phyloP scores from a whole-genome alignment of 2,888 invertebrate species.

The Ormyrus rosae region DNA sequence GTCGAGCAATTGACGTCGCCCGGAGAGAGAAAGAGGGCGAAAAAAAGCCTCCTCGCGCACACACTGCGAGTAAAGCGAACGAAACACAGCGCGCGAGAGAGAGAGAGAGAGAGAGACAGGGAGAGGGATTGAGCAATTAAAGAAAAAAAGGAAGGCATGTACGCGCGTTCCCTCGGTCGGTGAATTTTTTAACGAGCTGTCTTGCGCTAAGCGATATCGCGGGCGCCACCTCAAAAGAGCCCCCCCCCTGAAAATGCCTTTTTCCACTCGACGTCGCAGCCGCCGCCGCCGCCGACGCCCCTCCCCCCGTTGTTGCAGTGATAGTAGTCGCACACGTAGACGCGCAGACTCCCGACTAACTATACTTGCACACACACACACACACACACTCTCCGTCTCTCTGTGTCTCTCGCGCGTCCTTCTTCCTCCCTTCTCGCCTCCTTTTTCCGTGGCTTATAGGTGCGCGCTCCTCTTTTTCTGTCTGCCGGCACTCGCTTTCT shows the following conservation, averaged over 20 bases:
- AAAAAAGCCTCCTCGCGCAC: not conserved
- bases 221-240: not conserved
- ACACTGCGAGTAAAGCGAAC: too few species aligned
- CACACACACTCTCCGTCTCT: not conserved
- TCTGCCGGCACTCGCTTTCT: constrained; percentile 11
- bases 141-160: not conserved
- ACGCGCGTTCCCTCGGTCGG: not conserved
- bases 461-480: constrained; percentile 34
- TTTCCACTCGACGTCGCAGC: constrained; percentile 31
- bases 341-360: constrained; percentile 31
- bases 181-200: constrained; percentile 41
- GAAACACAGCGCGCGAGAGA: not conserved
- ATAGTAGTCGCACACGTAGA: not conserved
- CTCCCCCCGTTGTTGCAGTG: too few species aligned
- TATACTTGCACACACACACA: constrained; percentile 19
- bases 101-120: not conserved
- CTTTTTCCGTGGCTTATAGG: not conserved
- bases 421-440: constrained; percentile 9
- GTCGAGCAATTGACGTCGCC: constrained; percentile 6
- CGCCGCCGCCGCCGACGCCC: not conserved
- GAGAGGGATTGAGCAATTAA: constrained; percentile 21
- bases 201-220: constrained; percentile 2
- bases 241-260: constrained; percentile 25
- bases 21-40: not conserved
- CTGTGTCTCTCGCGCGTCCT: constrained; percentile 18